Evolutionary conservation across 2,797 vertebrate species (phyloP).

Genomic region (Hipposideros larvatus): DNA sequence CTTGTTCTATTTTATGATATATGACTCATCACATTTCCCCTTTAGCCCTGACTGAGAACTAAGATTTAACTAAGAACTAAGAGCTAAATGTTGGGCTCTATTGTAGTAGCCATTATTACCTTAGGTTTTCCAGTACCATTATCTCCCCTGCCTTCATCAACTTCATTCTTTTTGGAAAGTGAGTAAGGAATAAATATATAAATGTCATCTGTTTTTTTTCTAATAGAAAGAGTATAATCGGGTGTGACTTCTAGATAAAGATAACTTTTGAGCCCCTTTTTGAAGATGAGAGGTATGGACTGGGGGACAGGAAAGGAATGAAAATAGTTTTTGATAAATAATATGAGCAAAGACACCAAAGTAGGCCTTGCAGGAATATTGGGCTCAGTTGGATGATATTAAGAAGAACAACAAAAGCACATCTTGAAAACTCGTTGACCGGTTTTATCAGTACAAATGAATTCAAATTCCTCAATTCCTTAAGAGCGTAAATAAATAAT

Average conservation of each 20-base stretch:
- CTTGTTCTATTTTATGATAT: conserved; percentile 47
- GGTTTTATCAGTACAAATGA: conserved; percentile 40
- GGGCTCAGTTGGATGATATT: not conserved
- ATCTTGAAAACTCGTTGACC: not conserved
- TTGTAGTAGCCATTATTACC: not conserved
- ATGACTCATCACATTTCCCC: conserved; percentile 53
- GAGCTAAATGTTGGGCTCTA: not conserved
- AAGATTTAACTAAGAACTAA: conserved; percentile 1
- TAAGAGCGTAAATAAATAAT: conserved; percentile 26
- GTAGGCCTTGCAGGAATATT: not conserved
- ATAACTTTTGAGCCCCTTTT: conserved; percentile 45
- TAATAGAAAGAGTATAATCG: not conserved
- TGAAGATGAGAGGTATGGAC: not conserved
- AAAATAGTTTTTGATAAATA: conserved; percentile 14
- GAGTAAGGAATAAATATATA: conserved; percentile 12
- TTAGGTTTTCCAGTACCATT: not conserved
- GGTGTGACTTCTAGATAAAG: conserved; percentile 22
- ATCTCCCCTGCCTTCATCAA: conserved; percentile 13
- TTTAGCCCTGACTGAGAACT: conserved; percentile 40
- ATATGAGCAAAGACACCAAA: not conserved
- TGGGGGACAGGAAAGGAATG: not conserved
- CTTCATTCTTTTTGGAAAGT: conserved; percentile 61
- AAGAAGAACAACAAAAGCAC: not conserved
- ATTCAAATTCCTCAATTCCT: not conserved
- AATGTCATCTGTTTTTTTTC: conserved; percentile 36